phyloP scores from a whole-genome alignment of 2,113 vertebrate genomes.

The Corythornis cristatus region DNA sequence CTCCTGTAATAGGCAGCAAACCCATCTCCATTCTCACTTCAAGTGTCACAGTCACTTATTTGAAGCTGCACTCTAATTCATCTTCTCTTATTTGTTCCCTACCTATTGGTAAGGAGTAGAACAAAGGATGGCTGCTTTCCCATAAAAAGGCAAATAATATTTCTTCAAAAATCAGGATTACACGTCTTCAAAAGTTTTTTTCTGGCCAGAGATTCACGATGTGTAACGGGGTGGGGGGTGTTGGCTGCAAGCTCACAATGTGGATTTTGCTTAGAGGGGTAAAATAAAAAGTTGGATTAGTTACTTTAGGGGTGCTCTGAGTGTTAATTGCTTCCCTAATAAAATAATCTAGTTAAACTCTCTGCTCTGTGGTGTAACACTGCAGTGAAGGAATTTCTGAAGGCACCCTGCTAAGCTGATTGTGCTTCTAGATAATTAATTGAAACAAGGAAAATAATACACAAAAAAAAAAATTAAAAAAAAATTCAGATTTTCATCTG shows the following conservation, averaged over 20 bases:
- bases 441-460: slow-evolving; percentile 45
- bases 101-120: not conserved
- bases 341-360: slow-evolving; percentile 64
- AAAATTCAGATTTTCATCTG: not conserved
- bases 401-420: slow-evolving; percentile 50
- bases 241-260: not conserved
- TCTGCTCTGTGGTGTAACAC: slow-evolving; percentile 13
- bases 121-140: not conserved
- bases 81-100: not conserved
- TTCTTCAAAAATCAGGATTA: not conserved
- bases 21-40: not conserved
- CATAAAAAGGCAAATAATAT: not conserved
- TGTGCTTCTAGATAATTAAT: slow-evolving; percentile 63
- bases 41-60: not conserved
- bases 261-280: not conserved
- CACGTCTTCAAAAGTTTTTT: not conserved
- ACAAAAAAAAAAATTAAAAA: not conserved
- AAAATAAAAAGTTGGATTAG: slow-evolving; percentile 48
- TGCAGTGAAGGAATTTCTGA: slow-evolving; percentile 50
- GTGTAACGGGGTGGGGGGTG: not conserved
- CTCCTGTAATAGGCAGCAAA: not conserved
- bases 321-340: slow-evolving; percentile 68
- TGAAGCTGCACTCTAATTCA: not conserved
- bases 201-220: not conserved
- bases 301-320: not conserved